Percentiles rank a stretch among this genome's conserved stretches.
phyloP scores from a whole-genome alignment of 2,113 vertebrate genomes.

The Thunnus thynnus region DNA sequence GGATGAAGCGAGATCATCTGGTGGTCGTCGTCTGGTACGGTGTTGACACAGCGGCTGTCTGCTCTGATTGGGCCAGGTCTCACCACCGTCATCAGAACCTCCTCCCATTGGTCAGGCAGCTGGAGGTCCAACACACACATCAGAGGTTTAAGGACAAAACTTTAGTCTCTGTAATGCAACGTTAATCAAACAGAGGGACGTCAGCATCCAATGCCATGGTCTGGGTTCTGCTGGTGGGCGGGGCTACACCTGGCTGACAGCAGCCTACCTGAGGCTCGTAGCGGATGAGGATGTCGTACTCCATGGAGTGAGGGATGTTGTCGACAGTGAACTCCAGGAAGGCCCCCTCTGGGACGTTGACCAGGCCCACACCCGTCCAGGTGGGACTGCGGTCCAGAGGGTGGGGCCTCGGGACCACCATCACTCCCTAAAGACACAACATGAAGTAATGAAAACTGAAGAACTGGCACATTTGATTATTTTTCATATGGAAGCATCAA shows the following conservation, averaged over 20 bases:
- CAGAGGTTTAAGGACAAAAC: background rate
- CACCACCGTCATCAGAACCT: constrained; percentile 90
- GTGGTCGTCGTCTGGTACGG: constrained; percentile 94
- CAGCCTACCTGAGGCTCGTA: constrained; percentile 94
- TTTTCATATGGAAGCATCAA: too few species aligned
- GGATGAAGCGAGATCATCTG: constrained; percentile 93
- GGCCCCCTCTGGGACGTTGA: constrained; percentile 92
- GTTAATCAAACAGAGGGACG: too few species aligned
- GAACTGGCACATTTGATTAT: too few species aligned
- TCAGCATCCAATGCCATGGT: background rate
- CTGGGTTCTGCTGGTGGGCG: background rate
- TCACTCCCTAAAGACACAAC: constrained; percentile 86
- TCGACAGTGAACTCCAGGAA: constrained; percentile 94
- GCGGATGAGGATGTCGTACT: constrained; percentile 94
- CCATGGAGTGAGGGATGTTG: constrained; percentile 96
- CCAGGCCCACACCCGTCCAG: constrained; percentile 96
- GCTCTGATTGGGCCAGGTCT: constrained; percentile 90
- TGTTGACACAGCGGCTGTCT: constrained; percentile 94
- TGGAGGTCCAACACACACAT: constrained; percentile 57
- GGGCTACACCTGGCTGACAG: background rate
- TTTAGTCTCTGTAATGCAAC: background rate
- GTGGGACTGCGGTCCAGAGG: constrained; percentile 91
- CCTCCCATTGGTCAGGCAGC: constrained; percentile 97
- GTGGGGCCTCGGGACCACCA: constrained; percentile 87
- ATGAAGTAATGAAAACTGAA: background rate